Conservation (phyloP, 2,888 invertebrate genomes). For the Ferrisia virgata region DNA sequence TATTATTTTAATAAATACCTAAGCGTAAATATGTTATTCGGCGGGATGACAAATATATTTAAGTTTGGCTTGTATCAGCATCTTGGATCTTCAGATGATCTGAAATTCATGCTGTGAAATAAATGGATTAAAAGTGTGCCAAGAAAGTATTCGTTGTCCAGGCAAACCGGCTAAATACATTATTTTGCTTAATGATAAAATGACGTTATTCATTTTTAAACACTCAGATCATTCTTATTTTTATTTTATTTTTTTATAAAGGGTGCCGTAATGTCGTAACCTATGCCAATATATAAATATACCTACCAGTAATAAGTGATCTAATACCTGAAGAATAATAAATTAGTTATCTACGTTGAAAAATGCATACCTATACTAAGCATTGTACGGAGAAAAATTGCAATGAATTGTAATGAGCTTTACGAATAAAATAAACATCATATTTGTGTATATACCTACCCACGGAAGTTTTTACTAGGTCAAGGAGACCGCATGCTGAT, state of each 20-base stretch:
- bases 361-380: neutral
- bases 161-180: neutral
- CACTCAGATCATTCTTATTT: neutral
- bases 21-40: neutral
- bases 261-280: neutral
- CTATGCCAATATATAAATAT: neutral
- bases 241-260: neutral
- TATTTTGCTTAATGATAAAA: neutral
- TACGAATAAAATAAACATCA: neutral
- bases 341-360: neutral
- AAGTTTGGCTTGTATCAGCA: neutral
- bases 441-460: neutral
- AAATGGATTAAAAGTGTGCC: neutral
- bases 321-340: neutral
- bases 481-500: neutral
- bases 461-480: neutral
- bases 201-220: neutral
- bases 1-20: neutral
- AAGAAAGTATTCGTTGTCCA: neutral
- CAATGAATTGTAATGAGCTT: neutral
- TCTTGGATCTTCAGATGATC: neutral
- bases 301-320: neutral
- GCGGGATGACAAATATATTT: neutral
- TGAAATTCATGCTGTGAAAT: conserved; percentile 4
- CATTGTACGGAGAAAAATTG: neutral